These are phyloP conservation scores for Dryas iulia DNA, from an alignment of 1,140 invertebrate species.

Conservation along the genomic window DNA sequence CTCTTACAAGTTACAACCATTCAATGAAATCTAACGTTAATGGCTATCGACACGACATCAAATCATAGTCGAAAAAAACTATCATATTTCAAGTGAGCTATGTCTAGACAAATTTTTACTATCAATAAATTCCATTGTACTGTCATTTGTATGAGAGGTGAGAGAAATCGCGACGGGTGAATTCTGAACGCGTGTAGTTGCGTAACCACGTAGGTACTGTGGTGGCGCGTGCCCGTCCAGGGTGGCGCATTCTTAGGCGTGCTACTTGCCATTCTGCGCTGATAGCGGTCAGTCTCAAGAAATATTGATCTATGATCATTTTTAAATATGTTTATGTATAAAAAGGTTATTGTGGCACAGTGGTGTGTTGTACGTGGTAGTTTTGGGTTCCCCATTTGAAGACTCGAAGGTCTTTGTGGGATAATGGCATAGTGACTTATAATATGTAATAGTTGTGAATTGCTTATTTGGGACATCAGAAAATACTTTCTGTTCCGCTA, in stretches of 20 bases:
- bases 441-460: too few relatives aligned
- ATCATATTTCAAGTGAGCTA: background rate
- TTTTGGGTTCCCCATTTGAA: too few relatives aligned
- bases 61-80: background rate
- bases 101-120: conserved; percentile 29
- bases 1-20: background rate
- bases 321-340: background rate
- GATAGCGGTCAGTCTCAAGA: conserved; percentile 21
- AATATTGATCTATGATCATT: conserved; percentile 7
- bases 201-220: conserved; percentile 29
- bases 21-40: background rate
- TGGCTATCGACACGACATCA: too few relatives aligned
- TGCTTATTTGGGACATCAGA: too few relatives aligned
- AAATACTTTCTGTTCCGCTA: too few relatives aligned
- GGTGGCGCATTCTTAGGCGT: conserved; percentile 26
- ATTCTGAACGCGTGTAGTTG: conserved; percentile 28
- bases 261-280: conserved; percentile 6
- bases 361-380: too few relatives aligned
- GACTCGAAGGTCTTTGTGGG: too few relatives aligned
- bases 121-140: conserved; percentile 30
- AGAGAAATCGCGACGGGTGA: conserved; percentile 28
- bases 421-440: too few relatives aligned
- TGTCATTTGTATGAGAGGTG: conserved; percentile 24
- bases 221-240: conserved; percentile 27
- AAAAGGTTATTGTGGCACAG: too few relatives aligned